These are phyloP conservation scores for Monodelphis domestica DNA, from an alignment of 2,797 vertebrate genomes.

Conservation along the genomic window DNA sequence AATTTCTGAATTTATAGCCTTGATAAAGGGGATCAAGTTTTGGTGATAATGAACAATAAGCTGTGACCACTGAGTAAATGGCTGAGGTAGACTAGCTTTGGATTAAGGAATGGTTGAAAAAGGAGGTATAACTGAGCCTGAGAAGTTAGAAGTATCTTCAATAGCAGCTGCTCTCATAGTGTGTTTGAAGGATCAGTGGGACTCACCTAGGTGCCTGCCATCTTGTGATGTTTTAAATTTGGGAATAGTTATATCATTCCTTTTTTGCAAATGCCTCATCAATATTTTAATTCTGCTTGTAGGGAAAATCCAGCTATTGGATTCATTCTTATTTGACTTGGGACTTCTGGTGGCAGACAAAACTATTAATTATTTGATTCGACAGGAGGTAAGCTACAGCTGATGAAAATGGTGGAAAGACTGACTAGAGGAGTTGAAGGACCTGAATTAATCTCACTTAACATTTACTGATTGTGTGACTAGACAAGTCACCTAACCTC, in stretches of 20 bases:
- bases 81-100: no score
- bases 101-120: no score
- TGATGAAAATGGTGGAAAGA: not conserved
- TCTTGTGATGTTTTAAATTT: not conserved
- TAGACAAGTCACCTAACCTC: not conserved
- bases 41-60: no score
- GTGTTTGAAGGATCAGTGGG: not conserved
- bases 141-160: not conserved
- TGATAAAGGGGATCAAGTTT: no score
- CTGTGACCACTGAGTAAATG: no score
- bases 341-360: conserved; percentile 85
- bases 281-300: conserved; percentile 50
- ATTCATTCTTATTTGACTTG: conserved; percentile 86
- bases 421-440: not conserved
- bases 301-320: conserved; percentile 86
- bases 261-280: not conserved
- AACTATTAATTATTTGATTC: conserved; percentile 74
- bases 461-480: not conserved
- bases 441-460: not conserved
- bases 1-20: no score
- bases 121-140: not conserved
- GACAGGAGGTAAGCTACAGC: conserved; percentile 85
- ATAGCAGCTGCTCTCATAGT: not conserved
- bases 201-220: not conserved
- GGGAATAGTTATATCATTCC: not conserved